Base-by-base conservation (phyloP, 2,113 vertebrate species). In the Chelonoidis abingdonii region DNA sequence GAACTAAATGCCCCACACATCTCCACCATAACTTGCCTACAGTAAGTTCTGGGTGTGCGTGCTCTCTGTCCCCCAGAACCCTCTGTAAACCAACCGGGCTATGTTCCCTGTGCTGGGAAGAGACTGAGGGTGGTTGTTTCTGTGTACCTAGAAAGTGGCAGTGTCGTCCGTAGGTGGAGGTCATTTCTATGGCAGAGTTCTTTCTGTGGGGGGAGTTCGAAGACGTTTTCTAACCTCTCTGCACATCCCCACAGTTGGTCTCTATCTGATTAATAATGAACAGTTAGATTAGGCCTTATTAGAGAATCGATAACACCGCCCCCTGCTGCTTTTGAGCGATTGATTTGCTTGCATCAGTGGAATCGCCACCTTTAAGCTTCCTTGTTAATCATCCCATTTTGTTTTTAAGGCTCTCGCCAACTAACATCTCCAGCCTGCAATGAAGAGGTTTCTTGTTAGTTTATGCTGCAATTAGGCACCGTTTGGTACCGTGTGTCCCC, bases 301-400 rank as follows among this genome's bases (percentile, higher is more conserved):
- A 90, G 49, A 31, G 75, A 65, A 85, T 85, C 83, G 25, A 90
- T 90, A 85, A 62, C n/a, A 41, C 0, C 0, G 1, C 35, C 47
- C 25, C 21, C 8, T 0, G 0, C 31, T 0, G 0, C 86, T 56
- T 2, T 3, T 1, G 5, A 14, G 27, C 8, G 92, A 8, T 82
- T 31, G 95, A 47, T 87, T 72, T 90, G 38, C 89, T 83, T 90
- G 17, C 0, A 3, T 87, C 94, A 85, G 75, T 80, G 1, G 0
- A 10, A 1, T 3, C 2, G 5, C 59, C 93, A 79, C 93, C 95
- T 94, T 17, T 50, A 86, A 54, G 56, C 87, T 87, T 75, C 0
- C 0, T 1, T 5, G 10, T 44, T 82, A 80, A 0, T 16, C 96
- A 92, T 90, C 87, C 49, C 25, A 12, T 2, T 0, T 75, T 91